Percentiles rank a stretch among this genome's conserved stretches.
phyloP scores from a whole-genome alignment of 2,888 invertebrate species.

The Bombylius discolor region DNA sequence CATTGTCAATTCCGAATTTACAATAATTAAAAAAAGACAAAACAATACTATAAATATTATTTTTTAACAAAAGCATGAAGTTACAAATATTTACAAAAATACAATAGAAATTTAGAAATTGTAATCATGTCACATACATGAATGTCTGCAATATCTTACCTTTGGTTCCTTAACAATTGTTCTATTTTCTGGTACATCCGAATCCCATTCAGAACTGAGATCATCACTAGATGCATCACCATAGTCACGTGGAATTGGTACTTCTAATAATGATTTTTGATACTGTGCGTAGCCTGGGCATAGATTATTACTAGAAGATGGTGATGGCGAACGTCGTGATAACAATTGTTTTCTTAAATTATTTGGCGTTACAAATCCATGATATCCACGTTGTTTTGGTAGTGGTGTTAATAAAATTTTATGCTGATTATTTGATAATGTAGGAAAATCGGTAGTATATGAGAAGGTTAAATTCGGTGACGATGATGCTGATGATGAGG shows the following conservation, averaged over 20 bases:
- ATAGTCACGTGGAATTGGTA: conserved; percentile 64
- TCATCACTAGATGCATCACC: conserved; percentile 86
- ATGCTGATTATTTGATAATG: background rate
- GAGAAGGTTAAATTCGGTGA: background rate
- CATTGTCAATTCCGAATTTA: too few relatives aligned
- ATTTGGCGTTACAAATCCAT: conserved; percentile 24
- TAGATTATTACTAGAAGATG: conserved; percentile 28
- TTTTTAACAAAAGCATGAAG: too few relatives aligned
- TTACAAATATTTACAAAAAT: background rate
- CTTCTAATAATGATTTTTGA: conserved; percentile 60
- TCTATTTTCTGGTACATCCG: conserved; percentile 50
- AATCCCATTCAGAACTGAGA: conserved; percentile 85
- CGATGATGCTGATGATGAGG: background rate
- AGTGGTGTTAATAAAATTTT: background rate
- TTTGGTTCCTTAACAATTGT: conserved; percentile 8
- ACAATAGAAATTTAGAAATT: background rate
- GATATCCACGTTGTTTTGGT: conserved; percentile 2
- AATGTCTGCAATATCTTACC: background rate
- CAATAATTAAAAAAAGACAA: too few relatives aligned
- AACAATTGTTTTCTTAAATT: conserved; percentile 37
- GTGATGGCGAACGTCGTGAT: conserved; percentile 39
- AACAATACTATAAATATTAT: too few relatives aligned
- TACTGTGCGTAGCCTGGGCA: conserved; percentile 67
- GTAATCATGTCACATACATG: background rate
- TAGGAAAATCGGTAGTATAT: background rate